Evolutionary conservation across 1,140 invertebrate genomes (phyloP), one percentile per base, ranked within the genome.

Genomic region (Drosophila nigromelanica): DNA sequence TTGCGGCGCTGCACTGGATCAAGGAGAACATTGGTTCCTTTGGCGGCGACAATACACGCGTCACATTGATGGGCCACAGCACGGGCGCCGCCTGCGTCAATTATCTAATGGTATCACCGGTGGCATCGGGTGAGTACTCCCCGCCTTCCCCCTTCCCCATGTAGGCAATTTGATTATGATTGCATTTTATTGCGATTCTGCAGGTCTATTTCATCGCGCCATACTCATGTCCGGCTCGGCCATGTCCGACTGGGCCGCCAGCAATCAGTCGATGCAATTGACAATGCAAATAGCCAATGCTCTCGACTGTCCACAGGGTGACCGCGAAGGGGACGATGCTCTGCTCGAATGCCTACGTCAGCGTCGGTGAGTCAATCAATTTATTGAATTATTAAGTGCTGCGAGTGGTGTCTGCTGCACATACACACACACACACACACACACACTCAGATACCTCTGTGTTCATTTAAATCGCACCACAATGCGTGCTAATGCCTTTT

Each of bases 161-260:
- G 1, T 39, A 10, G 8, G 3, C 40, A 8, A 8, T 43, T 2
- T 18, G 24, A 56, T 58, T 74, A 66, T 74, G 52, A 62, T 62
- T 60, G 39, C 45, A 52, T 78, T 73, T 64, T 58, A 61, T 76
- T 70, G 58, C 15, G 48, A 51, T 14, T 24, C 15, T 37, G 11
- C 92, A 97, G 97, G 94, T 79, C 92, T 99, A 56, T 99, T 99
- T 90, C 96, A 98, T 78, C 94, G 98, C 50, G 97, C 97, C 0
- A 97, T 99, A 64, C 93, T 99, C 8, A 98, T 99, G 96, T 97
- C 97, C 33, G 98, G 98, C 0, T 97, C 98, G 3, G 98, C 98
- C 0, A 92, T 99, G 45, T 96, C 96, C 55, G 96, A 96, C 73
- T 98, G 97, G 95, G 97, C 98, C 0, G 94, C 98, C 80, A 96